These are phyloP conservation scores for Catocala sponsa DNA, from an alignment of 2,888 invertebrate genomes.

Conservation along the genomic window DNA sequence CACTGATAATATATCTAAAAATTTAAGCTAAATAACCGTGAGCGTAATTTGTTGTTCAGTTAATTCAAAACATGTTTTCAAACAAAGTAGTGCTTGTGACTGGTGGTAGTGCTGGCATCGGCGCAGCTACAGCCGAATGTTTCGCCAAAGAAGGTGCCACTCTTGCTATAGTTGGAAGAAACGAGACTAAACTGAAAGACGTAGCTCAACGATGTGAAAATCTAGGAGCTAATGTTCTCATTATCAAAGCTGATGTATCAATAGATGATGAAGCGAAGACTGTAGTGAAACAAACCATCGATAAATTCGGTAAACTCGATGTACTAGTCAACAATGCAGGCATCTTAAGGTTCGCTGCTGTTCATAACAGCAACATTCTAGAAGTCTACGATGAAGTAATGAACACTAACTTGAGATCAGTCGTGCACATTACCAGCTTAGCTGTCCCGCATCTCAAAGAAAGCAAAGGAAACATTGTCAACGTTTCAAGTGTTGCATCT, in stretches of 20 bases:
- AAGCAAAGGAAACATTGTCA: conserved; percentile 65
- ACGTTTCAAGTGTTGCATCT: conserved; percentile 57
- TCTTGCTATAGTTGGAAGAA: conserved; percentile 90
- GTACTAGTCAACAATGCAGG: conserved; percentile 65
- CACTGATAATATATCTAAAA: too few relatives aligned
- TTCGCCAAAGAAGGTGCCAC: conserved; percentile 89
- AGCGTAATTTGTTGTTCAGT: too few relatives aligned
- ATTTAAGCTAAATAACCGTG: too few relatives aligned
- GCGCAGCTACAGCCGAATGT: conserved; percentile 88
- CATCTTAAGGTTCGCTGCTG: conserved; percentile 22
- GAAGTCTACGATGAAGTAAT: conserved; percentile 56
- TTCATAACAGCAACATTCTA: conserved; percentile 44
- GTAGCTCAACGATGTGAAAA: conserved; percentile 68
- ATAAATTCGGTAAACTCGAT: conserved; percentile 57
- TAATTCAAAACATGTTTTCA: conserved; percentile 52
- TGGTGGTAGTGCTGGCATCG: conserved; percentile 91
- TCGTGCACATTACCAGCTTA: conserved; percentile 53
- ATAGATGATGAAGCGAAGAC: conserved; percentile 54
- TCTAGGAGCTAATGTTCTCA: conserved; percentile 42
- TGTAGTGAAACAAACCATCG: conserved; percentile 54
- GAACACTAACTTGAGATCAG: conserved; percentile 58
- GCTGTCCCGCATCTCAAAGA: conserved; percentile 56
- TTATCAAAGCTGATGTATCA: conserved; percentile 58
- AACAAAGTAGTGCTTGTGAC: conserved; percentile 66
- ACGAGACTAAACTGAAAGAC: conserved; percentile 88